Evolutionary conservation across 2,888 invertebrate species (phyloP).

Genomic region (Pammene fasciana): DNA sequence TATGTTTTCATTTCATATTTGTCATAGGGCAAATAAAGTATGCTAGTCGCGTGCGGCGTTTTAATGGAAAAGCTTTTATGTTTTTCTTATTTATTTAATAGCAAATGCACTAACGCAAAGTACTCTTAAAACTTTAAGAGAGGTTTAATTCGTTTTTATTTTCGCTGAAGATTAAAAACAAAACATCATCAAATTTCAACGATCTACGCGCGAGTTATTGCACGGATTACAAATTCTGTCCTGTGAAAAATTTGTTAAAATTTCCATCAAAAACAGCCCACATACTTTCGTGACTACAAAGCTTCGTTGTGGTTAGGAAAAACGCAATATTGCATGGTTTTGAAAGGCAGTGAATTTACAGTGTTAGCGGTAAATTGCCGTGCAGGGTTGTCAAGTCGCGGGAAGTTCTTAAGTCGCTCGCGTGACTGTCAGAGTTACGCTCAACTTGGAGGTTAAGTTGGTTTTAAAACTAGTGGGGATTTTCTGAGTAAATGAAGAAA

Average conservation of each 20-base stretch:
- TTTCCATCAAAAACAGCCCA: constrained; percentile 36
- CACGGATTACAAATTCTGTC: constrained; percentile 30
- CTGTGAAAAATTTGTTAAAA: constrained; percentile 29
- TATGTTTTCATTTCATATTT: constrained; percentile 55
- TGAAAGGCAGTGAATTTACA: constrained; percentile 79
- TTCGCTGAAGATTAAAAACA: background rate
- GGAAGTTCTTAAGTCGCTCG: constrained; percentile 48
- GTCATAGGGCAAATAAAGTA: constrained; percentile 38
- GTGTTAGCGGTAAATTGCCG: constrained; percentile 72
- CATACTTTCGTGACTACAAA: constrained; percentile 41
- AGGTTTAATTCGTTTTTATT: constrained; percentile 3
- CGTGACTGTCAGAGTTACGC: constrained; percentile 50
- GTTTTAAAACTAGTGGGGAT: constrained; percentile 35
- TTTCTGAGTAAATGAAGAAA: constrained; percentile 31
- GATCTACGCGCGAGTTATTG: constrained; percentile 13
- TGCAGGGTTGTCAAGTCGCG: constrained; percentile 66
- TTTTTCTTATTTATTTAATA: constrained; percentile 18
- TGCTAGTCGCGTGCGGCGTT: constrained; percentile 24
- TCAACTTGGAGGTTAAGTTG: constrained; percentile 35
- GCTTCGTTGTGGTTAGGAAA: constrained; percentile 54
- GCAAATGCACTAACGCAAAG: constrained; percentile 1
- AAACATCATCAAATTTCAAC: constrained; percentile 2
- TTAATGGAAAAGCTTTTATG: constrained; percentile 29
- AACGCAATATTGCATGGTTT: constrained; percentile 82
- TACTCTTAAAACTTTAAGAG: constrained; percentile 6